Evolutionary conservation across 1,140 invertebrate genomes (phyloP).

Genomic region (Halesus radiatus): DNA sequence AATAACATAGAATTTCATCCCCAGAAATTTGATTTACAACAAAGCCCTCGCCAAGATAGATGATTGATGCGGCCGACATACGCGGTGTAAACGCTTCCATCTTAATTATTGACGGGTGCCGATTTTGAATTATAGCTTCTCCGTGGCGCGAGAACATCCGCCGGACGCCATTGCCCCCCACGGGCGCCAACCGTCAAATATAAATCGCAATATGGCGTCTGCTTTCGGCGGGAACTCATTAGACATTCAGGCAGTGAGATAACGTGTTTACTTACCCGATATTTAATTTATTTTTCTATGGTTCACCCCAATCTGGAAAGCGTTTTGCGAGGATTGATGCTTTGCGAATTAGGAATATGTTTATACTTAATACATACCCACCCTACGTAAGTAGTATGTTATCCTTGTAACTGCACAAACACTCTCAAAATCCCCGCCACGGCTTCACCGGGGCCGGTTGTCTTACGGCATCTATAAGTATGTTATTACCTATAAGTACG

Average conservation of each 20-base stretch:
- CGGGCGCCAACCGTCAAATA: constrained; percentile 43
- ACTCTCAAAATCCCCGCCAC: too few species aligned
- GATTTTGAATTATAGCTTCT: constrained; percentile 42
- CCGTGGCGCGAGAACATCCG: not conserved
- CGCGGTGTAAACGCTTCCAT: constrained; percentile 49
- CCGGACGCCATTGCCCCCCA: not conserved
- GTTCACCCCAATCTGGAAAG: not conserved
- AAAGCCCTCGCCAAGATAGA: constrained; percentile 38
- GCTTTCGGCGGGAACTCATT: constrained; percentile 31
- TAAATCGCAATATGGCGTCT: constrained; percentile 42
- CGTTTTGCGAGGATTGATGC: constrained; percentile 3
- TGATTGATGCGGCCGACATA: constrained; percentile 50
- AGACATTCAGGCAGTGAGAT: constrained; percentile 45
- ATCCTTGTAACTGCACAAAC: too few species aligned
- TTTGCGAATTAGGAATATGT: not conserved
- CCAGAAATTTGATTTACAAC: constrained; percentile 23
- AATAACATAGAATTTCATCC: constrained; percentile 43
- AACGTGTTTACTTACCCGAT: constrained; percentile 44
- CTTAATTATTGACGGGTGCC: constrained; percentile 53
- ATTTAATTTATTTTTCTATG: constrained; percentile 40
- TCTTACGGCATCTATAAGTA: too few species aligned
- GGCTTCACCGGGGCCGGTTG: too few species aligned
- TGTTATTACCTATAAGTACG: too few species aligned
- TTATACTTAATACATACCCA: too few species aligned
- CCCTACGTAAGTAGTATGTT: too few species aligned